Evolutionary conservation across 2,888 invertebrate genomes (phyloP), one percentile per base, ranked within the genome.

Genomic region (Mellilla xanthometata): DNA sequence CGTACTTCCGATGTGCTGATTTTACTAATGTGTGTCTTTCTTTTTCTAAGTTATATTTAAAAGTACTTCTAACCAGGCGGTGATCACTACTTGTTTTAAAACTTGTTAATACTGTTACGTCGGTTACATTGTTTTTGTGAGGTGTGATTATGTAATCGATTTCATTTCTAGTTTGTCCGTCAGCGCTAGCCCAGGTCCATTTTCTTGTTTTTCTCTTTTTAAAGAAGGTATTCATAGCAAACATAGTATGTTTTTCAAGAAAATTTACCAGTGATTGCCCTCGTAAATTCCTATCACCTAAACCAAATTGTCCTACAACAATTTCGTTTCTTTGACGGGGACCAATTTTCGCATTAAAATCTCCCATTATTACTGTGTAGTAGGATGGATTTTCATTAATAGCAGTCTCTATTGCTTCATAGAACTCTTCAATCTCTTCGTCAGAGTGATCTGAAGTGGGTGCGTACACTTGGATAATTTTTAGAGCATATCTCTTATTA

Each of bases 141-240:
- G 15, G 5, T 3, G 23, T 5, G n/a, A 23, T 27, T 12, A 27
- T 27, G 15, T 35, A 26, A 9, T 24, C 24, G 5, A 11, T 3
- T 19, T 27, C 27, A 3, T 15, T 35, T 27, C 15, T 27, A 3
- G 35, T 35, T 1, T 3, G 0, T 1, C 35, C 35, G 8, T 27
- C 35, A 9, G 27, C 1, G 3, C 35, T 19, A 3, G 15, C 27
- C 35, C 27, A 27, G 1, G 35, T 35, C 35, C 35, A 35, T 3
- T 35, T 35, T 9, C 26, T 35, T 5, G 27, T 5, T 10, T 10
- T 2, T 7, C 35, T 8, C 8, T 35, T 27, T 10, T 27, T 4
- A 8, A 35, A 35, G 8, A 35, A 35, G 2, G 35, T 35, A 4
- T 27, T 35, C 34, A 34, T 34, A 11, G 34, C 34, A 9, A 13